A percentile compares a stretch with the other conserved stretches of the same genome.
These are phyloP conservation scores for Natator depressus DNA, from an alignment of 2,113 vertebrate genomes.

Conservation along the genomic window DNA sequence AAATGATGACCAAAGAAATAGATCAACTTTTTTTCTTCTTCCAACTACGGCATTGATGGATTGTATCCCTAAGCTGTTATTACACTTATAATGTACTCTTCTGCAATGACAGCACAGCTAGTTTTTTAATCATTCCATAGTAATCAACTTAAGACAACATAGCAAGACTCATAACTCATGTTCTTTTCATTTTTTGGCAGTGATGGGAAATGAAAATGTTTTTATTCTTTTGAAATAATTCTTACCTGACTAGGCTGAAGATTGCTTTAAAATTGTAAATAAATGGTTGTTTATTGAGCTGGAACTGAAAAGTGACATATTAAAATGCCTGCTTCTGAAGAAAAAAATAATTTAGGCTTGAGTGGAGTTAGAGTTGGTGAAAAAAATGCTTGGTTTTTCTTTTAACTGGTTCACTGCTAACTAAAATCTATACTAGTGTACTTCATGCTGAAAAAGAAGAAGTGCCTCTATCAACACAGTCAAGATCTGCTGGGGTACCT, in stretches of 20 bases:
- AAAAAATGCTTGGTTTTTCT: constrained; percentile 37
- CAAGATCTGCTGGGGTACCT: background rate
- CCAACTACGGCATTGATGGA: constrained; percentile 94
- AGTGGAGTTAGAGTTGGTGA: constrained; percentile 53
- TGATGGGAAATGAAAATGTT: constrained; percentile 89
- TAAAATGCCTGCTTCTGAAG: constrained; percentile 80
- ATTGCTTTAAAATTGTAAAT: constrained; percentile 86
- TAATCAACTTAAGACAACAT: constrained; percentile 88
- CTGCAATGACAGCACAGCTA: constrained; percentile 89
- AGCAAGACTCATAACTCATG: constrained; percentile 90
- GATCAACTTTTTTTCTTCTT: constrained; percentile 87
- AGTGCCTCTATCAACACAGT: background rate
- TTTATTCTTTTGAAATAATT: constrained; percentile 85
- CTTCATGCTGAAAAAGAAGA: background rate
- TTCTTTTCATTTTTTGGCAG: constrained; percentile 85
- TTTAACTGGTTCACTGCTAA: constrained; percentile 75
- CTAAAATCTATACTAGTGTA: background rate
- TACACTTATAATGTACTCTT: constrained; percentile 95
- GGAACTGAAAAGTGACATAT: constrained; percentile 86
- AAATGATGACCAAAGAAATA: constrained; percentile 95
- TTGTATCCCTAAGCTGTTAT: constrained; percentile 99
- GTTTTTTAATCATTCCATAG: constrained; percentile 86
- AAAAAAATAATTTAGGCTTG: constrained; percentile 73
- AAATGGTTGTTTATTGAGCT: constrained; percentile 85
- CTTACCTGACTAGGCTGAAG: constrained; percentile 86